A percentile compares a stretch with the other conserved stretches of the same genome.
These are phyloP conservation scores for Cephalopholis sonnerati DNA, from an alignment of 2,113 vertebrate species.

Conservation along the genomic window DNA sequence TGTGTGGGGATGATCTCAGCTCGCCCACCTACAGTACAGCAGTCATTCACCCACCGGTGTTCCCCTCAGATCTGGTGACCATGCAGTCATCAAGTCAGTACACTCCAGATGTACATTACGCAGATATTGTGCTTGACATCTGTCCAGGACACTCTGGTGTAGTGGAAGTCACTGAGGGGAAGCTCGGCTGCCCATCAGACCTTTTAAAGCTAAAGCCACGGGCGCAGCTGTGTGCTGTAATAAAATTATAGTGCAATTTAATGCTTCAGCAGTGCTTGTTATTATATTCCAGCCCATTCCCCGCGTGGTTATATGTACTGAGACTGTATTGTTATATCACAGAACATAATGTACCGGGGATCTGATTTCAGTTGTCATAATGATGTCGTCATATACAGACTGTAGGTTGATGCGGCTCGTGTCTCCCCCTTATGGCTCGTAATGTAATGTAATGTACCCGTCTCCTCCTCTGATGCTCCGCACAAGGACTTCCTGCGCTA, in stretches of 20 bases:
- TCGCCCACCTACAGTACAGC: slow-evolving; percentile 18
- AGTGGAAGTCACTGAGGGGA: slow-evolving; percentile 17
- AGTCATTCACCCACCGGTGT: slow-evolving; percentile 37
- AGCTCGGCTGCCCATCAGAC: slow-evolving; percentile 34
- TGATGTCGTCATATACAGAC: slow-evolving; percentile 61
- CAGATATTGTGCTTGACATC: slow-evolving; percentile 49
- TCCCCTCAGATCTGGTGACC: slow-evolving; percentile 51
- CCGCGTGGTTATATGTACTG: background rate
- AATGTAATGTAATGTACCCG: slow-evolving; percentile 39
- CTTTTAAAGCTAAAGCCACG: slow-evolving; percentile 45
- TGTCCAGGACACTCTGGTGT: slow-evolving; percentile 28
- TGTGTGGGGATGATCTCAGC: slow-evolving; percentile 42
- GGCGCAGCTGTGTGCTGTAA: slow-evolving; percentile 35
- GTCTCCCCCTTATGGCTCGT: slow-evolving; percentile 64
- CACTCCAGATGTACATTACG: slow-evolving; percentile 4
- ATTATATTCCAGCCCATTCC: slow-evolving; percentile 38
- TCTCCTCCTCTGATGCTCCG: slow-evolving; percentile 38
- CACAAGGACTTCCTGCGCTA: background rate
- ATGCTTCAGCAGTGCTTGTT: slow-evolving; percentile 33
- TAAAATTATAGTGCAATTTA: slow-evolving; percentile 53
- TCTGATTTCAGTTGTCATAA: slow-evolving; percentile 50
- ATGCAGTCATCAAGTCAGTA: slow-evolving; percentile 47
- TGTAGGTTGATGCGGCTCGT: slow-evolving; percentile 45
- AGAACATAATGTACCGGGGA: slow-evolving; percentile 49
- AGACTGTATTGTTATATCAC: slow-evolving; percentile 17